These are phyloP conservation scores for Ennomos fuscantarius DNA, from an alignment of 2,888 invertebrate genomes.

Conservation along the genomic window DNA sequence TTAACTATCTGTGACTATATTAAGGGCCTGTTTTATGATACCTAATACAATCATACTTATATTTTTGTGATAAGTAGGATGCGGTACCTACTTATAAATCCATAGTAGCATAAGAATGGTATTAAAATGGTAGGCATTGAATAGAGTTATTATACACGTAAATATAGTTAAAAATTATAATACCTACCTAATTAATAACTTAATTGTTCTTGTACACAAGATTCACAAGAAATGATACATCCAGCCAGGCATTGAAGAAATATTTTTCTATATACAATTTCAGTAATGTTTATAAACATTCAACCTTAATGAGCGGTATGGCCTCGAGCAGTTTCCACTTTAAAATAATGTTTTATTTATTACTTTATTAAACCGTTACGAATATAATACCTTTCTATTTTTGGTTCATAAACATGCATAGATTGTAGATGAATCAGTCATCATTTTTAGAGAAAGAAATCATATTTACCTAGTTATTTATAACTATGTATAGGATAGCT, in stretches of 20 bases:
- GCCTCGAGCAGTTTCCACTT: conserved; percentile 37
- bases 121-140: no score
- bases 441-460: not conserved
- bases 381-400: conserved; percentile 10
- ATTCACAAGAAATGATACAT: conserved; percentile 12
- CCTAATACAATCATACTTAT: no score
- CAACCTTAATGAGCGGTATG: conserved; percentile 44
- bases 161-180: no score
- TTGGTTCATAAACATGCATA: not conserved
- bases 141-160: no score
- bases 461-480: not conserved
- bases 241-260: conserved; percentile 30
- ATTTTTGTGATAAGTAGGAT: no score
- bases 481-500: no score
- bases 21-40: no score
- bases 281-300: conserved; percentile 62
- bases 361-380: conserved; percentile 10
- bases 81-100: no score
- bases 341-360: conserved; percentile 25
- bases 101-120: no score
- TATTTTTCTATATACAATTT: conserved; percentile 55
- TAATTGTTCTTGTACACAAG: no score
- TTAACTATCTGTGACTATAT: no score
- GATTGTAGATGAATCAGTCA: not conserved
- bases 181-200: no score